Conservation (phyloP, 2,888 invertebrate species). For the Cheilosia grossa region DNA sequence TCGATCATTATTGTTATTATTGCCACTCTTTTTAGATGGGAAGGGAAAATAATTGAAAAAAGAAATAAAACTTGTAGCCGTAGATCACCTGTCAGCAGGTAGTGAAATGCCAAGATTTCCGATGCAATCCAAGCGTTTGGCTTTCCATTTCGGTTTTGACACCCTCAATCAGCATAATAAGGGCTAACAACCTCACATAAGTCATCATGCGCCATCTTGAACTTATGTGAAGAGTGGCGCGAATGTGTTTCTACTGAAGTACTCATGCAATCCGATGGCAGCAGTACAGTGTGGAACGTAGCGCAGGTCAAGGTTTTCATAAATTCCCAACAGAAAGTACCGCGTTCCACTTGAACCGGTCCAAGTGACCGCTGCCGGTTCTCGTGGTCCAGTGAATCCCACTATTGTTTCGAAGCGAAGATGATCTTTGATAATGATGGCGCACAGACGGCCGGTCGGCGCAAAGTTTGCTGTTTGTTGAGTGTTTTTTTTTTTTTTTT, state of each 20-base stretch:
- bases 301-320: constrained; percentile 68
- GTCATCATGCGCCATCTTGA: constrained; percentile 37
- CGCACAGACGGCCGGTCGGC: neutral
- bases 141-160: constrained; percentile 31
- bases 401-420: constrained; percentile 34
- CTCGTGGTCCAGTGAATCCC: constrained; percentile 64
- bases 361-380: constrained; percentile 52
- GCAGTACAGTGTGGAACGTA: constrained; percentile 57
- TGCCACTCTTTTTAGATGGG: neutral
- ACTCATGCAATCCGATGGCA: constrained; percentile 38
- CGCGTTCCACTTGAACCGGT: constrained; percentile 56
- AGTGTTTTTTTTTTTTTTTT: constrained; percentile 37
- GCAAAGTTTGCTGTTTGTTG: neutral
- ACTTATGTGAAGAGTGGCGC: constrained; percentile 33
- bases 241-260: constrained; percentile 33
- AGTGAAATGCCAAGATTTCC: constrained; percentile 29
- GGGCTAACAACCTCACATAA: constrained; percentile 49
- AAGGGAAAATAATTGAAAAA: neutral
- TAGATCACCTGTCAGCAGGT: constrained; percentile 5
- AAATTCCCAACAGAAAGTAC: constrained; percentile 19
- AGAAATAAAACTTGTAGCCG: neutral
- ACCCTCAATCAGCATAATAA: constrained; percentile 17
- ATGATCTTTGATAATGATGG: constrained; percentile 50
- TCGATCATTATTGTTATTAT: constrained; percentile 39
- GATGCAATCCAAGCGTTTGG: constrained; percentile 20